Percentiles rank a stretch among this genome's conserved stretches.
These are phyloP conservation scores for Papilio glaucus DNA, from an alignment of 1,140 invertebrate genomes.

Conservation along the genomic window DNA sequence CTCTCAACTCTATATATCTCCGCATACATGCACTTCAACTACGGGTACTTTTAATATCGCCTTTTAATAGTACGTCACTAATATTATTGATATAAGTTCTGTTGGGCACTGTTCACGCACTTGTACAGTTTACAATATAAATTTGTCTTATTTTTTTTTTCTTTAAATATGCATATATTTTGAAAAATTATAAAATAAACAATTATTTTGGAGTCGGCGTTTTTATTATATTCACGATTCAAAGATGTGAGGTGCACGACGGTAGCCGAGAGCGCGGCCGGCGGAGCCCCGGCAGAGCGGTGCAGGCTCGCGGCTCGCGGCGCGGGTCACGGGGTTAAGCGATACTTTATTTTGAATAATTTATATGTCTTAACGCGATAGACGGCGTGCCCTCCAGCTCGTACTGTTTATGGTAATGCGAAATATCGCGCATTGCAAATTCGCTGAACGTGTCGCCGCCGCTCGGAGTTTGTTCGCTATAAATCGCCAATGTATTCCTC, in stretches of 20 bases:
- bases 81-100: neutral
- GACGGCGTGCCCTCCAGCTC: slow-evolving; percentile 79
- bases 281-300: slow-evolving; percentile 50
- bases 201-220: neutral
- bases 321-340: slow-evolving; percentile 79
- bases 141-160: neutral
- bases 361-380: slow-evolving; percentile 82
- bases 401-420: slow-evolving; percentile 82
- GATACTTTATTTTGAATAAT: slow-evolving; percentile 84
- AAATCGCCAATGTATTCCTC: slow-evolving; percentile 67
- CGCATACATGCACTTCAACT: neutral
- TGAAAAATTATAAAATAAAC: neutral
- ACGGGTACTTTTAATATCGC: neutral
- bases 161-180: neutral
- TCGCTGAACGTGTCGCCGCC: slow-evolving; percentile 78
- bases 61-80: neutral
- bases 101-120: too few relatives aligned
- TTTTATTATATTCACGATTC: slow-evolving; percentile 27
- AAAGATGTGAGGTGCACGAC: slow-evolving; percentile 44
- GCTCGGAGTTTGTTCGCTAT: slow-evolving; percentile 65
- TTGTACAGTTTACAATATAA: neutral
- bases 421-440: slow-evolving; percentile 82
- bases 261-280: slow-evolving; percentile 45
- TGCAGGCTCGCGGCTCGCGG: slow-evolving; percentile 52
- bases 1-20: neutral